A percentile compares a stretch with the other conserved stretches of the same genome.
These are phyloP conservation scores for Neocrepidodera transversa DNA, from an alignment of 2,888 invertebrate genomes.

Conservation along the genomic window DNA sequence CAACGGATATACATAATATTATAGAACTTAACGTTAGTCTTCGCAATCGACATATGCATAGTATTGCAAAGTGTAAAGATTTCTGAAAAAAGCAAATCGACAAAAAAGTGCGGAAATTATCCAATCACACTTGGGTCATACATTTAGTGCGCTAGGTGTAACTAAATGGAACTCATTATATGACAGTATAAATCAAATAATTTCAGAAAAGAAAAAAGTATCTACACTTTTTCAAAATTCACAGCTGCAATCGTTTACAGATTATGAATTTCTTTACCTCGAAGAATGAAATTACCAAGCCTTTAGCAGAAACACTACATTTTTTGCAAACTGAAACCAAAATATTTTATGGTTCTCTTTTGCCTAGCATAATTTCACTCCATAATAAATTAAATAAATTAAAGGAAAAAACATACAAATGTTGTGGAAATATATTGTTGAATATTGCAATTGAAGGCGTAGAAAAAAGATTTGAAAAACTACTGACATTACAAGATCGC, in stretches of 20 bases:
- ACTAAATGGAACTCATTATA: no score
- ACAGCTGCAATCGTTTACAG: neutral
- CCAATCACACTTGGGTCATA: constrained; percentile 3
- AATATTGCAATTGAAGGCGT: no score
- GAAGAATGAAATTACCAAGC: neutral
- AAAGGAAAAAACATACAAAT: neutral
- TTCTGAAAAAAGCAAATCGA: neutral
- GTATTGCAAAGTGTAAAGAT: neutral
- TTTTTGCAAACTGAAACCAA: neutral
- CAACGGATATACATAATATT: neutral
- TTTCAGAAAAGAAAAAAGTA: neutral
- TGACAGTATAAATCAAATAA: constrained; percentile 1
- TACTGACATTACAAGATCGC: no score
- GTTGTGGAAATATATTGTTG: neutral
- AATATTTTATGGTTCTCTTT: neutral
- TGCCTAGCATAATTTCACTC: neutral
- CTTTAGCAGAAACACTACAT: neutral
- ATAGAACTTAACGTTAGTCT: neutral
- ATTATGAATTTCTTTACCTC: neutral
- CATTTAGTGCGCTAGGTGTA: neutral
- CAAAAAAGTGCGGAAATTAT: constrained; percentile 11
- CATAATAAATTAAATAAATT: neutral
- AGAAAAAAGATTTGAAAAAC: neutral
- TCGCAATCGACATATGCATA: neutral
- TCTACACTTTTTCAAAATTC: neutral